Conservation (phyloP, 2,113 vertebrate species). For the Neogobius melanostomus region DNA sequence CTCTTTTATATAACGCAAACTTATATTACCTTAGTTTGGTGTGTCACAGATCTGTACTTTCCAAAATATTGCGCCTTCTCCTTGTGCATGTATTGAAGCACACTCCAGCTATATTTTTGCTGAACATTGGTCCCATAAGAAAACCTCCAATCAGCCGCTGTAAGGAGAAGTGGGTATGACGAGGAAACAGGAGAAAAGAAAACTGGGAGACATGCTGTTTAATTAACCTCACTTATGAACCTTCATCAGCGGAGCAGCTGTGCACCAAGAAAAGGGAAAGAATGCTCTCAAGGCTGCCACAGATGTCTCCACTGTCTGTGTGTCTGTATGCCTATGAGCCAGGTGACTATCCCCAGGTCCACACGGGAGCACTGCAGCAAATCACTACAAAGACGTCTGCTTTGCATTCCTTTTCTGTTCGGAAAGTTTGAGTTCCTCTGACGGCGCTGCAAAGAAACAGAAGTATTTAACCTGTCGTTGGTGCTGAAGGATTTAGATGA, state of each 20-base stretch:
- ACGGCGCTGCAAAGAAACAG: neutral
- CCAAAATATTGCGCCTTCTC: neutral
- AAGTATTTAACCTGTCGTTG: neutral
- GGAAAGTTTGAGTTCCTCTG: neutral
- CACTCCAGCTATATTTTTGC: neutral
- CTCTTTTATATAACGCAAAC: neutral
- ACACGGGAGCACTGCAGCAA: constrained; percentile 12
- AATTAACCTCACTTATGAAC: constrained; percentile 66
- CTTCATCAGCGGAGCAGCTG: constrained; percentile 50
- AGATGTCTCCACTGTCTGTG: constrained; percentile 22
- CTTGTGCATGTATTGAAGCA: neutral
- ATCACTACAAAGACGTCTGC: constrained; percentile 1
- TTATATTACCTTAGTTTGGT: neutral
- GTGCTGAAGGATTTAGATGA: neutral
- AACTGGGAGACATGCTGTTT: constrained; percentile 48
- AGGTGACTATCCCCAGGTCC: constrained; percentile 4
- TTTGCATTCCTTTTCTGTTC: neutral
- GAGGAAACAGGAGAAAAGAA: constrained; percentile 11
- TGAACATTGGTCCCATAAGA: constrained; percentile 4
- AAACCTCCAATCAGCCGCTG: constrained; percentile 9
- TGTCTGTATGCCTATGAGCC: neutral
- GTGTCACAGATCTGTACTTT: neutral
- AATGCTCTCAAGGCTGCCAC: constrained; percentile 16
- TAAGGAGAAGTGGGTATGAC: constrained; percentile 1
- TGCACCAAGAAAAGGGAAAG: constrained; percentile 29